These are phyloP conservation scores for Parazoanthus atlanticus DNA, from an alignment of 92 coral and sea anemone species.

Conservation along the genomic window DNA sequence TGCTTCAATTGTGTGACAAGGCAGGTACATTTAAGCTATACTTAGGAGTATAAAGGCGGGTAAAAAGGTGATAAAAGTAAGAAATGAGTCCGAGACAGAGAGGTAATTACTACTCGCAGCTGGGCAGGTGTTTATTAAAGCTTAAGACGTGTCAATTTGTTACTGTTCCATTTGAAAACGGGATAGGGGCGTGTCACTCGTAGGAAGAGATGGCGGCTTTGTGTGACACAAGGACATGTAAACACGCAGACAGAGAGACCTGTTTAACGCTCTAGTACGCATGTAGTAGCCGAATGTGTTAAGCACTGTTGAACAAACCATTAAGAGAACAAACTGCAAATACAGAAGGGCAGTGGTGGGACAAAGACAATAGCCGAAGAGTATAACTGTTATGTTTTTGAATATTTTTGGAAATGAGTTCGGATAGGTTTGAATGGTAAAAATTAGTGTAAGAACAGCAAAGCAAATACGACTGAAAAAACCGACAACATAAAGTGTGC, in stretches of 20 bases:
- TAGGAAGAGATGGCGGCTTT: neutral
- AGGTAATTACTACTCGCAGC: neutral
- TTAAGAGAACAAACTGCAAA: slow-evolving; percentile 3
- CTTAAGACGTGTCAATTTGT: neutral
- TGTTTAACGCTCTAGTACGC: neutral
- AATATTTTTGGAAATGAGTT: neutral
- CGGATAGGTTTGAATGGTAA: neutral
- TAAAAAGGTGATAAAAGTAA: neutral
- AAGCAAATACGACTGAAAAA: no score
- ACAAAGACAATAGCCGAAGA: neutral
- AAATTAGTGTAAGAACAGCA: neutral
- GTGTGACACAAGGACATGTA: neutral
- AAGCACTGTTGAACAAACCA: slow-evolving; percentile 14
- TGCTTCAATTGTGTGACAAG: neutral
- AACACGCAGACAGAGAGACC: slow-evolving; percentile 1
- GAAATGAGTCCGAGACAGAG: neutral
- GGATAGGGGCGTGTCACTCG: slow-evolving; percentile 13
- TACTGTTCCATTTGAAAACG: slow-evolving; percentile 7
- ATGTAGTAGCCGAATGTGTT: neutral
- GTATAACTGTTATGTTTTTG: neutral
- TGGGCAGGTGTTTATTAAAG: neutral
- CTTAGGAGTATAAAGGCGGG: neutral
- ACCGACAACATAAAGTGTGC: neutral
- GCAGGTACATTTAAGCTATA: neutral
- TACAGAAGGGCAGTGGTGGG: neutral